Conservation (phyloP, 2,797 vertebrate genomes). For the Poeciliopsis presidionis region DNA sequence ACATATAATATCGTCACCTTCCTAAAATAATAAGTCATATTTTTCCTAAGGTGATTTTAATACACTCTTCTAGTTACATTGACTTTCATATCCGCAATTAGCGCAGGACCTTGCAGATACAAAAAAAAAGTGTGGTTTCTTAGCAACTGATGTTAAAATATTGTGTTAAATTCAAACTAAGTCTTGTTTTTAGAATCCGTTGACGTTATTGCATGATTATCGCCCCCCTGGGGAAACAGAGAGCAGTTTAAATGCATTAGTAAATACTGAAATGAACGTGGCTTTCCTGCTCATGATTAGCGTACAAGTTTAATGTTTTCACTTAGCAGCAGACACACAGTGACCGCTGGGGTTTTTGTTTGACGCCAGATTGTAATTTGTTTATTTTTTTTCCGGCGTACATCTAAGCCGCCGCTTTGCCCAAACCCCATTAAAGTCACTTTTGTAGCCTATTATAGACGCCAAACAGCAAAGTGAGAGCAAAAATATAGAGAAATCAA, state of each 20-base stretch:
- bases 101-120: no score
- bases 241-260: neutral
- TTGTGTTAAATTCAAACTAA: neutral
- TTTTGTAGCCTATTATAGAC: neutral
- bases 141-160: neutral
- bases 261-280: neutral
- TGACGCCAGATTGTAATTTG: neutral
- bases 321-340: neutral
- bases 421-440: neutral
- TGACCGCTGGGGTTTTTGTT: neutral
- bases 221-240: neutral
- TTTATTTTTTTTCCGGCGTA: neutral
- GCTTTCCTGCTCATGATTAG: neutral
- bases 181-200: neutral
- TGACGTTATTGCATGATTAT: neutral
- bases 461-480: neutral
- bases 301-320: neutral
- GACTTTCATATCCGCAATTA: no score
- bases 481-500: conserved; percentile 1
- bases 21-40: no score
- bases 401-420: neutral
- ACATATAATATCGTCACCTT: no score
- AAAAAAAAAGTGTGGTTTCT: neutral
- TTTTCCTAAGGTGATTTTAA: no score
- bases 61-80: no score